Conservation (phyloP, 2,888 invertebrate genomes). For the Leucoma salicis region DNA sequence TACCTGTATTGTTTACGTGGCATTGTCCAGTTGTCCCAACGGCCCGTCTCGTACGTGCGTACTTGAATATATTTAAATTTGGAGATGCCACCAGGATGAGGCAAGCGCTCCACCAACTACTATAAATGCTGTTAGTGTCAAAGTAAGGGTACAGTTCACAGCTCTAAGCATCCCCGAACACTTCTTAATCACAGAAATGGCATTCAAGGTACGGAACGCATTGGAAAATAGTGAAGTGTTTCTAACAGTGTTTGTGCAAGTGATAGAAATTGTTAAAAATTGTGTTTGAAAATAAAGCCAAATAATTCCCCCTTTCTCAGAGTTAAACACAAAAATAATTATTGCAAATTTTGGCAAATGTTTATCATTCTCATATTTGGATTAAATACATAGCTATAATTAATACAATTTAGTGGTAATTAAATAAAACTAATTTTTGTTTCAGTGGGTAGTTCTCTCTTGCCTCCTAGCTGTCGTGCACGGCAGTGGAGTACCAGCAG, state of each 20-base stretch:
- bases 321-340: no score
- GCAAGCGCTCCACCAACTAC: constrained; percentile 59
- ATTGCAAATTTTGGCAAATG: no score
- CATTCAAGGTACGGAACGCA: constrained; percentile 69
- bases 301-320: no score
- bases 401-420: not conserved
- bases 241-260: constrained; percentile 37
- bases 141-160: constrained; percentile 69
- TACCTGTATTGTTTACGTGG: constrained; percentile 69
- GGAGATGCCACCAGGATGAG: constrained; percentile 78
- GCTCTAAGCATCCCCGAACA: constrained; percentile 65
- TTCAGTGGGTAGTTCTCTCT: constrained; percentile 69
- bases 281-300: constrained; percentile 1
- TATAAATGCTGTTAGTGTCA: constrained; percentile 68
- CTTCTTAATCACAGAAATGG: constrained; percentile 64
- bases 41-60: constrained; percentile 73
- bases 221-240: constrained; percentile 46
- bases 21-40: constrained; percentile 74
- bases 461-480: constrained; percentile 61
- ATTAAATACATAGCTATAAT: no score
- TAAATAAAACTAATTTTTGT: constrained; percentile 21
- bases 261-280: constrained; percentile 20
- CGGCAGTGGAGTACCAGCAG: constrained; percentile 61
- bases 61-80: constrained; percentile 82
- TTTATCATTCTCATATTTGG: no score